phyloP scores from a whole-genome alignment of 1,140 invertebrate species.

The Cydia pomonella region DNA sequence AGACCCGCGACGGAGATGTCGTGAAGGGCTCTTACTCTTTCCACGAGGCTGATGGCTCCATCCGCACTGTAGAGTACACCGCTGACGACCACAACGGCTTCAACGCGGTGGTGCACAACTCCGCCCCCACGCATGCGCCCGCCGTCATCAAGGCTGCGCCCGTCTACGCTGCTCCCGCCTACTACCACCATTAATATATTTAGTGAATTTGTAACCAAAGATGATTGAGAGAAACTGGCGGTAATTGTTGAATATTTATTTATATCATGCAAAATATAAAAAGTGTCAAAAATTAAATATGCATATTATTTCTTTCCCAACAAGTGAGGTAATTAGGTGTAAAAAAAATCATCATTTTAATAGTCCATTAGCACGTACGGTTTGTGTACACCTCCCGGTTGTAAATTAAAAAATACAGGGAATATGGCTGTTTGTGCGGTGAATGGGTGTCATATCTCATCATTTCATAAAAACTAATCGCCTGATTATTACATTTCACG shows the following conservation, averaged over 20 bases:
- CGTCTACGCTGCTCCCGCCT: slow-evolving; percentile 15
- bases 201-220: not conserved
- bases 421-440: too few relatives aligned
- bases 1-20: slow-evolving; percentile 80
- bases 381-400: too few relatives aligned
- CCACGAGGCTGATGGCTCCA: slow-evolving; percentile 43
- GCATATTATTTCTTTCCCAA: not conserved
- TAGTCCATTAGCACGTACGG: too few relatives aligned
- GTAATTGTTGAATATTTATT: not conserved
- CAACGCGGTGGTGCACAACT: slow-evolving; percentile 78
- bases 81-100: slow-evolving; percentile 64
- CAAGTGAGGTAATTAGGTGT: too few relatives aligned
- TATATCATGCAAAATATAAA: slow-evolving; percentile 20
- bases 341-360: too few relatives aligned
- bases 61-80: slow-evolving; percentile 45
- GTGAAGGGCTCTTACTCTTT: slow-evolving; percentile 73
- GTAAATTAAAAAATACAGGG: too few relatives aligned
- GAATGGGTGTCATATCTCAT: too few relatives aligned
- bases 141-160: slow-evolving; percentile 24
- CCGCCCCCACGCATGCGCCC: slow-evolving; percentile 53
- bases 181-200: slow-evolving; percentile 16
- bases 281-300: slow-evolving; percentile 10
- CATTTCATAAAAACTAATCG: too few relatives aligned
- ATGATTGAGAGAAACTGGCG: not conserved
- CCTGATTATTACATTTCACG: too few relatives aligned